phyloP scores from a whole-genome alignment of 2,113 vertebrate species.

The Lethenteron reissneri region DNA sequence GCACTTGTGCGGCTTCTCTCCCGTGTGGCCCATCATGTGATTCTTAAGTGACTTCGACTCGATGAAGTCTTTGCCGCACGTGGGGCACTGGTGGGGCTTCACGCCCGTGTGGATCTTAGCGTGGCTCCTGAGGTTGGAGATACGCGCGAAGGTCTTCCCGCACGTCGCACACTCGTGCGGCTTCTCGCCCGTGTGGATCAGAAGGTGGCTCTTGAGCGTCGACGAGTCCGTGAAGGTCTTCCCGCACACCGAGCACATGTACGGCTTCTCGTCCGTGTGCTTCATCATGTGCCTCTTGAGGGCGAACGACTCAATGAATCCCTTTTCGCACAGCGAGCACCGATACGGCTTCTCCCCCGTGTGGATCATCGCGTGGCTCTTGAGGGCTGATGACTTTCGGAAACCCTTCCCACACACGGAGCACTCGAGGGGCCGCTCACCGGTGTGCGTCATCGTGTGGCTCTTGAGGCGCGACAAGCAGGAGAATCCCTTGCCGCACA shows the following conservation, averaged over 20 bases:
- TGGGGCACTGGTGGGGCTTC: not conserved
- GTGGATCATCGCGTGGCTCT: constrained; percentile 2
- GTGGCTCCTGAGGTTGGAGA: constrained; percentile 18
- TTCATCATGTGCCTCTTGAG: not conserved
- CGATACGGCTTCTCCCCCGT: constrained; percentile 1
- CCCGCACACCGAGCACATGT: constrained; percentile 1
- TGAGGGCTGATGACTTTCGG: not conserved
- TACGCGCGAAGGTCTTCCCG: constrained; percentile 18
- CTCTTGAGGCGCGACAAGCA: not conserved
- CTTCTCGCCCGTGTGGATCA: not conserved
- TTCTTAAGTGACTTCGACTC: not conserved
- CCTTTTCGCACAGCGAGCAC: constrained; percentile 1
- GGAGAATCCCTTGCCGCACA: not conserved
- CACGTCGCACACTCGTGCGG: constrained; percentile 10
- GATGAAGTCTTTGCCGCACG: not conserved
- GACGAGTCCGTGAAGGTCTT: not conserved
- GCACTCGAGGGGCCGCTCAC: not conserved
- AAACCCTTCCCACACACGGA: constrained; percentile 1
- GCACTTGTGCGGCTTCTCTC: constrained; percentile 4
- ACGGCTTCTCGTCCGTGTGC: not conserved
- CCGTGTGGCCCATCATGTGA: constrained; percentile 4
- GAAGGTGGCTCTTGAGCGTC: not conserved
- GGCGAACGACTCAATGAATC: not conserved
- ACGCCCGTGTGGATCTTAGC: constrained; percentile 10
- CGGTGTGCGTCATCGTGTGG: constrained; percentile 1